Evolutionary conservation across 2,888 invertebrate species (phyloP), one percentile per base, ranked within the genome.

Genomic region (Conops quadrifasciatus): DNA sequence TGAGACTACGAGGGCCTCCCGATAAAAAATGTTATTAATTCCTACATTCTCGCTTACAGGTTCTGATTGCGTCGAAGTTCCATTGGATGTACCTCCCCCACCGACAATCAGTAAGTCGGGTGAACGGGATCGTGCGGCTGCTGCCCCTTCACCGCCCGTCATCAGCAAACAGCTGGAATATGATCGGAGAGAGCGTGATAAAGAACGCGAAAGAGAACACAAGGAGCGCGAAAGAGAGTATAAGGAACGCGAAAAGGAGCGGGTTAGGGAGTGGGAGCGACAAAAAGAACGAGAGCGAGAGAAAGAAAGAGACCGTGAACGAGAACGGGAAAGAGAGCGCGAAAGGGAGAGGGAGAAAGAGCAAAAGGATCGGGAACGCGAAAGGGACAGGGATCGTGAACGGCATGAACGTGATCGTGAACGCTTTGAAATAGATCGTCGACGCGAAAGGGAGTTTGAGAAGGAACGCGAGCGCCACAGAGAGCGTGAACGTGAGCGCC

Each of bases 51-150:
- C 47, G 49, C 51, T 85, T 84, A 53, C 77, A 86, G 86, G 86
- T 79, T 86, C 86, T 2, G 86, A 86, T 78, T 86, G 86, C 67
- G 80, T 86, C 30, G 86, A 86, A 77, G 86, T 86, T 43, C 86
- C 86, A 0, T 71, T 85, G n/a, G 83, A 84, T 47, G 76, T 70
- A 26, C 72, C 73, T 66, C 74, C 75, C 4, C 73, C 75, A 3
- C 73, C 76, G 63, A 68, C 66, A 9, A 60, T 66, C 30, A 49
- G 53, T 63, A 56, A 75, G 49, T 62, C 71, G 70, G 70, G 74
- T 71, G 73, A 73, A 49, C 64, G 45, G 36, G 71, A 68, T 0
- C 67, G 69, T 4, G 75, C 78, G 43, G 66, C 53, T 9, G 74
- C 74, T 1, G 75, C 79, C 19, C 78, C 84, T 1, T 81, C 83